phyloP scores from a whole-genome alignment of 1,140 invertebrate species.

The Orussus abietinus region DNA sequence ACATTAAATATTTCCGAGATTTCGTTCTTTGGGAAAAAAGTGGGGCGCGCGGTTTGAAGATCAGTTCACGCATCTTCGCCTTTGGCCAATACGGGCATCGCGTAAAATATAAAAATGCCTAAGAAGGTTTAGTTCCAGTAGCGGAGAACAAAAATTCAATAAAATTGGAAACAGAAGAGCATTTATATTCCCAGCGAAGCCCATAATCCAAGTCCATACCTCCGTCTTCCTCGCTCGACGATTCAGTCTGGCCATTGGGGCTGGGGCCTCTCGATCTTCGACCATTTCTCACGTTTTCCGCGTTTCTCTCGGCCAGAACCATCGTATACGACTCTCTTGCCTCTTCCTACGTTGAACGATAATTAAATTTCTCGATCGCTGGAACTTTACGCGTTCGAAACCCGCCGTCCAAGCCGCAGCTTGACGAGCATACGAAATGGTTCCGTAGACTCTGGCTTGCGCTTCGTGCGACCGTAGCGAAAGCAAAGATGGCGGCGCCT shows the following conservation, averaged over 20 bases:
- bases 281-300: constrained; percentile 76
- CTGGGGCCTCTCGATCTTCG: constrained; percentile 82
- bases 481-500: constrained; percentile 39
- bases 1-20: too few species aligned
- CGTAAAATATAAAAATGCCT: neutral
- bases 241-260: constrained; percentile 79
- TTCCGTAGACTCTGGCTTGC: constrained; percentile 8
- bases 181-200: constrained; percentile 2
- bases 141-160: constrained; percentile 6
- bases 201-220: constrained; percentile 52
- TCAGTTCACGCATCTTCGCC: constrained; percentile 6
- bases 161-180: constrained; percentile 7
- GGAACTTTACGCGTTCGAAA: constrained; percentile 16
- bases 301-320: constrained; percentile 83
- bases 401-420: constrained; percentile 29
- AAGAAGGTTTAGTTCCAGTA: neutral
- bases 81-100: neutral
- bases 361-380: constrained; percentile 15
- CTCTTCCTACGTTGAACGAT: neutral
- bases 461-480: constrained; percentile 44
- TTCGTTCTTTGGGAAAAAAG: constrained; percentile 20
- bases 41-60: constrained; percentile 32
- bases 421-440: constrained; percentile 22
- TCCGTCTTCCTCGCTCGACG: constrained; percentile 77
- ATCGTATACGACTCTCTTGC: constrained; percentile 53